These are phyloP conservation scores for Drosophila meridionalis DNA, from an alignment of 2,888 invertebrate species.

Conservation along the genomic window DNA sequence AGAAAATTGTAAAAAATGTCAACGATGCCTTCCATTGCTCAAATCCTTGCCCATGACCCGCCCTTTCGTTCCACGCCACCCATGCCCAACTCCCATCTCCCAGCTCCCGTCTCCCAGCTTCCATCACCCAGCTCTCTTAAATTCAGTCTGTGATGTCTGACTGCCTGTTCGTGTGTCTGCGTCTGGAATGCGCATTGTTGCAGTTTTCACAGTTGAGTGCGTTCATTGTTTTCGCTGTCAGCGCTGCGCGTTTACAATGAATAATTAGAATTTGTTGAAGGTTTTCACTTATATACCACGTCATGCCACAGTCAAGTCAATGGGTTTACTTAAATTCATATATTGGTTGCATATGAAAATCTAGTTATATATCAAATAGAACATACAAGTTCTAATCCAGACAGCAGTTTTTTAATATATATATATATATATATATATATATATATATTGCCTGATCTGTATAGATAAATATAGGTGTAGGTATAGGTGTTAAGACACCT, in stretches of 20 bases:
- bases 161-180: conserved; percentile 27
- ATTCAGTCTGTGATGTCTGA: conserved; percentile 10
- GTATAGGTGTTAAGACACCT: too few relatives aligned
- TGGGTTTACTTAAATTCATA: conserved; percentile 18
- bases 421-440: too few relatives aligned
- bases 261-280: conserved; percentile 72
- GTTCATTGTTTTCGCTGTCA: conserved; percentile 74
- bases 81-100: background rate
- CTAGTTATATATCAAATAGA: too few relatives aligned
- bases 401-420: too few relatives aligned
- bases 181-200: conserved; percentile 71
- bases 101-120: background rate
- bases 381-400: background rate
- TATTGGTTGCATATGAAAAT: too few relatives aligned
- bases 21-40: conserved; percentile 68
- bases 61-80: conserved; percentile 34
- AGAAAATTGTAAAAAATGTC: conserved; percentile 77
- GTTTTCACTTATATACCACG: conserved; percentile 33
- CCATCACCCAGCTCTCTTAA: background rate
- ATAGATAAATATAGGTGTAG: too few relatives aligned
- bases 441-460: too few relatives aligned
- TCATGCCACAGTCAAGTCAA: background rate
- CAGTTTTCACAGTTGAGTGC: conserved; percentile 76
- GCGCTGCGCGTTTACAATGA: conserved; percentile 73
- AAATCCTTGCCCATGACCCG: conserved; percentile 60